Evolutionary conservation across 2,113 vertebrate genomes (phyloP), one percentile per base, ranked within the genome.

Genomic region (Amazona vittata): DNA sequence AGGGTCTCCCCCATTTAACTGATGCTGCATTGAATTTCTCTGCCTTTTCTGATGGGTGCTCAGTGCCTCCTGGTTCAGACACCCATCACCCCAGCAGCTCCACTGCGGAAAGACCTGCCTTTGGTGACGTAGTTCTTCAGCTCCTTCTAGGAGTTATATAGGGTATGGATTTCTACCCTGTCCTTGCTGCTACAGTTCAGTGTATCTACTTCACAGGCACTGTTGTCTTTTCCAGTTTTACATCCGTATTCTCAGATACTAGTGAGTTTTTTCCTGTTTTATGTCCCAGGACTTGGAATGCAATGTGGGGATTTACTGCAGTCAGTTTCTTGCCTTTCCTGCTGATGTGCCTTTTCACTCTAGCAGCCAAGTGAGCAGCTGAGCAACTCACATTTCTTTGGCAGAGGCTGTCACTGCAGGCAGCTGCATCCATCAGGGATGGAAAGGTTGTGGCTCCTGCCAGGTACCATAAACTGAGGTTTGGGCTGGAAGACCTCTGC

Each of bases 31-130:
- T 22, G 15, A 29, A 18, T 37, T 19, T 8, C 46, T 37, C 24
- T 31, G 60, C 33, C 39, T 28, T 59, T 52, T 50, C 19, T 12
- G 22, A 10, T 3, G 5, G 31, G 4, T 50, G 31, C 26, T 50
- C 15, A 3, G 4, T 37, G 25, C 26, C 28, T 44, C 1, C 0
- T 10, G n/a, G 39, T 41, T 33, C 15, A 83, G 39, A 8, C 11
- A 25, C 2, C 25, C n/a, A 4, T 17, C 0, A 7, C 22, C 8
- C 25, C 47, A 22, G 18, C 39, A 47, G 39, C 46, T 55, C 39
- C 4, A 1, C 4, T 12, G 28, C 33, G 21, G 17, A 35, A 28
- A n/a, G 19, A 15, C 13, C 20, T 60, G 59, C 39, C 60, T 33
- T 11, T 4, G 24, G 29, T 43, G 59, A 29, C 37, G 20, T 1